These are phyloP conservation scores for Herminia tarsipennalis DNA, from an alignment of 2,888 invertebrate species.

Conservation along the genomic window DNA sequence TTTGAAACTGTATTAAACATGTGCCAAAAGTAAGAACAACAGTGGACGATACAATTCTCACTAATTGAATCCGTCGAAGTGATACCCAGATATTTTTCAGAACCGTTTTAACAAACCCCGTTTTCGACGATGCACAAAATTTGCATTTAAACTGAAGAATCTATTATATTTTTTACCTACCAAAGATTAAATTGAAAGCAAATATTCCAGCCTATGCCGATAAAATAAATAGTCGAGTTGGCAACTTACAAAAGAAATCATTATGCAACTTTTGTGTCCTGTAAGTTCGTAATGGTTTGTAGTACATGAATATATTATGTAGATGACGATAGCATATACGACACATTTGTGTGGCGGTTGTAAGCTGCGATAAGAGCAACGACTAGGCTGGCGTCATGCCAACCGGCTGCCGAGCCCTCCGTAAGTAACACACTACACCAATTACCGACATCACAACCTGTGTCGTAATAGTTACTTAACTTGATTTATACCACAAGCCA, in stretches of 20 bases:
- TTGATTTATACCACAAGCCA: conserved; percentile 16
- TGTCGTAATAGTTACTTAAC: conserved; percentile 24
- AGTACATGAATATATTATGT: conserved; percentile 9
- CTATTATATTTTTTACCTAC: no score
- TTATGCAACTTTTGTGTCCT: neutral
- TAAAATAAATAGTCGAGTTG: neutral
- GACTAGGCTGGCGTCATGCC: conserved; percentile 47
- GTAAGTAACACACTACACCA: conserved; percentile 46
- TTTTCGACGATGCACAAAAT: conserved; percentile 40
- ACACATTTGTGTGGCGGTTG: conserved; percentile 27
- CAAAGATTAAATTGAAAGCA: no score
- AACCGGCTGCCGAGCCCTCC: conserved; percentile 38
- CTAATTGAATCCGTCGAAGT: conserved; percentile 57
- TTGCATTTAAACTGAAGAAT: no score
- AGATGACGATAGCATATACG: conserved; percentile 2
- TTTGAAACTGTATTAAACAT: conserved; percentile 29
- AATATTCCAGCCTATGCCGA: no score
- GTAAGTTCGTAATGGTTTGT: conserved; percentile 3
- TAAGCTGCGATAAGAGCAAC: conserved; percentile 47
- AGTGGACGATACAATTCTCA: conserved; percentile 56
- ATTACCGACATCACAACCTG: conserved; percentile 40
- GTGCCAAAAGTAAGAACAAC: conserved; percentile 34
- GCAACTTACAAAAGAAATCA: neutral
- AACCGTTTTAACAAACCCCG: conserved; percentile 30
- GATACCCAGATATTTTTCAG: conserved; percentile 39